Evolutionary conservation across 1,140 invertebrate genomes (phyloP).

Genomic region (Anoplophora glabripennis): DNA sequence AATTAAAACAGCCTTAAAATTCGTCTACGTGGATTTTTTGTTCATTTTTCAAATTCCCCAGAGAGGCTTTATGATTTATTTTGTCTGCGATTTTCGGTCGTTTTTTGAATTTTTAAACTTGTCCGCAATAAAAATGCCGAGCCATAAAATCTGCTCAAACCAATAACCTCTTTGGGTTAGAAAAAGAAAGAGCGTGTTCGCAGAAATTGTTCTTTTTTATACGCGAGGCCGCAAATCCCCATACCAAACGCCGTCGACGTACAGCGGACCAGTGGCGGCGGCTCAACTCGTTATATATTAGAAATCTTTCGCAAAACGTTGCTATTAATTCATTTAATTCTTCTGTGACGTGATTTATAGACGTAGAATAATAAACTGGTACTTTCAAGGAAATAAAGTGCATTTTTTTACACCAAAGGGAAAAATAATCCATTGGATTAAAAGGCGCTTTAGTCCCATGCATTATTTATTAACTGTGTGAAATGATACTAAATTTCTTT

Average conservation of each 20-base stretch:
- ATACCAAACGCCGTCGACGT: slow-evolving; percentile 9
- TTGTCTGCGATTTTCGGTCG: slow-evolving; percentile 37
- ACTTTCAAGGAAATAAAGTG: no score
- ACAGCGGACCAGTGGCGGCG: slow-evolving; percentile 9
- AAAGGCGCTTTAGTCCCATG: no score
- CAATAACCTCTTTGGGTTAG: slow-evolving; percentile 25
- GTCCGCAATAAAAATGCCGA: slow-evolving; percentile 36
- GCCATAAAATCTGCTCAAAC: slow-evolving; percentile 31
- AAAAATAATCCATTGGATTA: no score
- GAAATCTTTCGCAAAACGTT: no score
- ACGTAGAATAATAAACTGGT: no score
- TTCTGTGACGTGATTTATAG: no score
- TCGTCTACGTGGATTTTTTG: slow-evolving; percentile 23
- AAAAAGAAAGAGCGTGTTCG: slow-evolving; percentile 15
- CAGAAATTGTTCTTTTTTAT: slow-evolving; percentile 20
- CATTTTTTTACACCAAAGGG: no score
- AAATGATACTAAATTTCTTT: no score
- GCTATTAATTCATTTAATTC: no score
- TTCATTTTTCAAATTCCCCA: slow-evolving; percentile 28
- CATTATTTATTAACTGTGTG: no score
- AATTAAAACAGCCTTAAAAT: slow-evolving; percentile 34
- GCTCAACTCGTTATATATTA: no score
- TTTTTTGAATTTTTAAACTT: slow-evolving; percentile 39
- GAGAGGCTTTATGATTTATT: slow-evolving; percentile 36
- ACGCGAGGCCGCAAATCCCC: slow-evolving; percentile 15